These are phyloP conservation scores for Bombus vancouverensis DNA, from an alignment of 1,140 invertebrate species.

Conservation along the genomic window DNA sequence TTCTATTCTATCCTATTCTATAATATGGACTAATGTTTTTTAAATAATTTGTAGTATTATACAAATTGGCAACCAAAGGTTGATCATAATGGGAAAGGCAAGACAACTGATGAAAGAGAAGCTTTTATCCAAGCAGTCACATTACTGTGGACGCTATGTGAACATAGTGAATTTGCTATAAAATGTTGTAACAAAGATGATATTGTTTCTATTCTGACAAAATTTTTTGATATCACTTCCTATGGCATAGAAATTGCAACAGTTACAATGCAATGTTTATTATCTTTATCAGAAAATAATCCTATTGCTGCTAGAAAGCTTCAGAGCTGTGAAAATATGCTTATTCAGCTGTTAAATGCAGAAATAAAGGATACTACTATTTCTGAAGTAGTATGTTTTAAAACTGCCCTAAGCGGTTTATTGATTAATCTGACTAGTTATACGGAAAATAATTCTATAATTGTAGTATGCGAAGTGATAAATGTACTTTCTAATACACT, in stretches of 20 bases:
- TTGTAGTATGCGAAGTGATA: constrained; percentile 76
- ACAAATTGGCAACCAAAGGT: constrained; percentile 69
- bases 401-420: constrained; percentile 84
- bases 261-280: constrained; percentile 85
- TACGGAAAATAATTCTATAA: constrained; percentile 73
- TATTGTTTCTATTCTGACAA: constrained; percentile 85
- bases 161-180: constrained; percentile 85
- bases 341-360: constrained; percentile 80
- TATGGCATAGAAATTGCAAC: constrained; percentile 85
- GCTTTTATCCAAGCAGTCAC: constrained; percentile 87
- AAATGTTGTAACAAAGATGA: constrained; percentile 86
- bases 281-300: constrained; percentile 88
- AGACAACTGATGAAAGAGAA: constrained; percentile 84
- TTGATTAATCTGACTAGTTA: constrained; percentile 82
- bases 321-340: constrained; percentile 77
- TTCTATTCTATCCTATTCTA: neutral
- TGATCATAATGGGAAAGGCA: constrained; percentile 75
- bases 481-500: constrained; percentile 81
- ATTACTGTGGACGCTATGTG: constrained; percentile 88
- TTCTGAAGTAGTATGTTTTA: constrained; percentile 81
- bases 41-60: constrained; percentile 66
- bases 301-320: constrained; percentile 81
- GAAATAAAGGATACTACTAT: constrained; percentile 72
- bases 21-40: neutral
- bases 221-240: constrained; percentile 84